Percentiles rank a stretch among this genome's conserved stretches.
These are phyloP conservation scores for Aphodius granarius DNA, from an alignment of 2,888 invertebrate genomes.

Conservation along the genomic window DNA sequence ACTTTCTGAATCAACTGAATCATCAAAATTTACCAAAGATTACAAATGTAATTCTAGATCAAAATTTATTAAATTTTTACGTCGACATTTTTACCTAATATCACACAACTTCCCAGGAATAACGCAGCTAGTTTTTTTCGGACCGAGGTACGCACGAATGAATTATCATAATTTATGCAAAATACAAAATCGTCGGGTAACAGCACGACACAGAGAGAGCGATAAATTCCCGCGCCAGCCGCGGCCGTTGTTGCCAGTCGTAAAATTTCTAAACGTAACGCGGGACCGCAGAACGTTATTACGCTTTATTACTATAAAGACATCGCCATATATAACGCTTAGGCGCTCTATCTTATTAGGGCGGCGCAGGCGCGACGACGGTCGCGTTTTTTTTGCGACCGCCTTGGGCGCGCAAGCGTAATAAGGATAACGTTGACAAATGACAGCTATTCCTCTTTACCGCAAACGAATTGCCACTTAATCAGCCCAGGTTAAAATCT, in stretches of 20 bases:
- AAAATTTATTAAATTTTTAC: too few species aligned
- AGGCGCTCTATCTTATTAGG: slow-evolving; percentile 12
- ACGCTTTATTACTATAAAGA: slow-evolving; percentile 1
- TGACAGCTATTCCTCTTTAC: neutral
- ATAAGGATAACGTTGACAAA: neutral
- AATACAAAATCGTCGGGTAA: neutral
- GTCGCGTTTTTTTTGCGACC: neutral
- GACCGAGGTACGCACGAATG: neutral
- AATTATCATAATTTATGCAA: neutral
- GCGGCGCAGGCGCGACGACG: neutral
- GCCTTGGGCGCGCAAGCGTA: neutral
- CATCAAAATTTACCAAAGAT: too few species aligned
- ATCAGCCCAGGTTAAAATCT: neutral
- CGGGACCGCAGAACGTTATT: neutral
- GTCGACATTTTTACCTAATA: too few species aligned
- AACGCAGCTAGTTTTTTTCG: too few species aligned
- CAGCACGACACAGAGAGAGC: neutral
- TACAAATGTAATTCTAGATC: too few species aligned
- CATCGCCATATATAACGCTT: slow-evolving; percentile 14
- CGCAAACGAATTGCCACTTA: neutral
- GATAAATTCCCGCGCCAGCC: neutral
- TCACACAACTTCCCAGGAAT: too few species aligned
- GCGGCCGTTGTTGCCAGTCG: neutral
- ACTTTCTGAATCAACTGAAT: too few species aligned
- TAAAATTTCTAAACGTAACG: neutral